Evolutionary conservation across 2,797 vertebrate species (phyloP).

Genomic region (Cossypha caffra): DNA sequence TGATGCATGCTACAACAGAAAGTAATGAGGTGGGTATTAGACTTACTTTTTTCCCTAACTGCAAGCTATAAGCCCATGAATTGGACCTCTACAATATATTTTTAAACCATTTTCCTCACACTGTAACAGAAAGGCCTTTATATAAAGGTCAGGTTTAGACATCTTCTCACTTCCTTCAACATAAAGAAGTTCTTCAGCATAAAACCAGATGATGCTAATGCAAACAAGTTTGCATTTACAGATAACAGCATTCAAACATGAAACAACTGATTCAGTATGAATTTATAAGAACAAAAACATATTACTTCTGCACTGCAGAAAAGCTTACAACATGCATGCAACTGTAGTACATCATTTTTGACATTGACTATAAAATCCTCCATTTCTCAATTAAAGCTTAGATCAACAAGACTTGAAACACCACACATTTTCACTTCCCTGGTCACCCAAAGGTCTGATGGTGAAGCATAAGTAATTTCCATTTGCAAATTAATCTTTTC

Average conservation of each 20-base stretch:
- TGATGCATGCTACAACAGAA: accelerated
- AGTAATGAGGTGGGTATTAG: neutral
- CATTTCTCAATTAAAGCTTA: neutral
- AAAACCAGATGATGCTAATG: neutral
- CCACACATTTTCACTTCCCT: neutral
- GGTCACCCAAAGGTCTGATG: accelerated
- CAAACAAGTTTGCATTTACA: neutral
- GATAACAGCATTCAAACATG: neutral
- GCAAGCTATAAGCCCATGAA: neutral
- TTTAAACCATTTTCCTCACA: neutral
- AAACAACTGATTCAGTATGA: neutral
- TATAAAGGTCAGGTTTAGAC: neutral
- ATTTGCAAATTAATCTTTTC: neutral
- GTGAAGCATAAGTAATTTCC: neutral
- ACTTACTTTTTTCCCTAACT: neutral
- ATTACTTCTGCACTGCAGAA: neutral
- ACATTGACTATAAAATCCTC: neutral
- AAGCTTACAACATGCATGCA: neutral
- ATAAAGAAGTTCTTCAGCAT: too few relatives aligned
- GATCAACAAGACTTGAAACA: neutral
- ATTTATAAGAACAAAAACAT: neutral
- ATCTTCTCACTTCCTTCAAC: neutral
- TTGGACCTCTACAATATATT: neutral
- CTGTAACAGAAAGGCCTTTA: neutral
- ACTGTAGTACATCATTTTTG: neutral